Conservation (phyloP, 2,888 invertebrate species). For the Pheosia tremula region DNA sequence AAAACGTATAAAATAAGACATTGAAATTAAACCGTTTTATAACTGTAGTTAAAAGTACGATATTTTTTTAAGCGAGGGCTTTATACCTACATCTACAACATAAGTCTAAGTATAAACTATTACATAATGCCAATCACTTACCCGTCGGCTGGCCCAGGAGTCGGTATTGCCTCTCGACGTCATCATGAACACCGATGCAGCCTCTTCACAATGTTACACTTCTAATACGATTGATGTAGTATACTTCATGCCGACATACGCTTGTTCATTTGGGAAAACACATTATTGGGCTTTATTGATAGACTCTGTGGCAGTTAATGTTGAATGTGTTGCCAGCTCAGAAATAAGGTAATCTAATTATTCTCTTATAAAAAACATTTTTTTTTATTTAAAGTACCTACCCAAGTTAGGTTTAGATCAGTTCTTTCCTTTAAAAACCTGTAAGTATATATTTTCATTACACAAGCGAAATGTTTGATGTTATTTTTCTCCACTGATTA, state of each 20-base stretch:
- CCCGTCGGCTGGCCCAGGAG: constrained; percentile 46
- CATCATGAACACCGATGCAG: constrained; percentile 47
- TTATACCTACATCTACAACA: too few relatives aligned
- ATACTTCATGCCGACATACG: constrained; percentile 36
- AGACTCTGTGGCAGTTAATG: background rate
- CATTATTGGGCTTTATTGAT: background rate
- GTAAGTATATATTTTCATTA: background rate
- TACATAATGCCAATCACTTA: constrained; percentile 44
- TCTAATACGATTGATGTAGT: constrained; percentile 55
- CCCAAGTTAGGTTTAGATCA: too few relatives aligned
- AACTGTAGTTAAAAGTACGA: too few relatives aligned
- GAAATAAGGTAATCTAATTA: background rate
- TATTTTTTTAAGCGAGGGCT: too few relatives aligned
- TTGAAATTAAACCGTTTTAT: too few relatives aligned
- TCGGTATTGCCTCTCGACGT: constrained; percentile 63
- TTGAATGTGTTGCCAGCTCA: too few relatives aligned
- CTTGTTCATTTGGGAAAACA: constrained; percentile 24
- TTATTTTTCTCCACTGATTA: constrained; percentile 19
- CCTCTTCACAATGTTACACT: constrained; percentile 48
- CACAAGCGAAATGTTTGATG: background rate
- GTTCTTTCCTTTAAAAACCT: too few relatives aligned
- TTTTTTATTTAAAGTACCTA: too few relatives aligned
- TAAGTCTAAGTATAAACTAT: background rate
- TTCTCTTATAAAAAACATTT: background rate
- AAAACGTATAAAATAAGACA: too few relatives aligned